Percentiles rank a stretch among this genome's conserved stretches.
phyloP scores from a whole-genome alignment of 37 sponge, comb jelly and placozoan species.

The Aphrocallistes beatrix region DNA sequence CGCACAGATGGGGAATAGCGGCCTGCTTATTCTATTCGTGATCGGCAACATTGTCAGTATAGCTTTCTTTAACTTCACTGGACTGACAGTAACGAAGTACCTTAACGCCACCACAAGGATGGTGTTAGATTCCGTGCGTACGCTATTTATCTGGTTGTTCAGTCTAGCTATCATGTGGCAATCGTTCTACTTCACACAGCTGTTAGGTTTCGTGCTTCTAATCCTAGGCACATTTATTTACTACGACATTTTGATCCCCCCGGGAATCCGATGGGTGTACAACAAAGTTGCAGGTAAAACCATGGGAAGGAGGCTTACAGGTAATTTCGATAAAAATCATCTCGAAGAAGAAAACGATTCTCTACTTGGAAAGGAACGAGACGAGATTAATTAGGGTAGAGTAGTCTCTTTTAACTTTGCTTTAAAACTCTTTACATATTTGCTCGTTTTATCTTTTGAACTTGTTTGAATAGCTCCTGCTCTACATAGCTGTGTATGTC shows the following conservation, averaged over 20 bases:
- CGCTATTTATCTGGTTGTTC: conserved; percentile 84
- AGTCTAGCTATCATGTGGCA: conserved; percentile 74
- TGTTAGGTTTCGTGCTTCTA: conserved; percentile 65
- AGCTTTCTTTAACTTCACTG: conserved; percentile 93
- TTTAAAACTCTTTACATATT: too few relatives aligned
- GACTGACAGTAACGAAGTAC: conserved; percentile 71
- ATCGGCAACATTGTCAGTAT: conserved; percentile 77
- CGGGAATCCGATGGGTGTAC: conserved; percentile 15
- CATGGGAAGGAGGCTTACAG: background rate
- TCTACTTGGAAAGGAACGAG: background rate
- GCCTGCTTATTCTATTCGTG: conserved; percentile 38
- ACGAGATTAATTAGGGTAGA: background rate
- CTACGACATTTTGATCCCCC: conserved; percentile 64
- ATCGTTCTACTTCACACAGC: conserved; percentile 58
- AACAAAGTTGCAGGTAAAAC: background rate
- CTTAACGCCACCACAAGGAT: conserved; percentile 86
- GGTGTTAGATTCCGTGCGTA: conserved; percentile 82
- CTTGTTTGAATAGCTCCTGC: too few relatives aligned
- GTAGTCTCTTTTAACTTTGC: too few relatives aligned
- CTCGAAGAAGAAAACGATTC: background rate
- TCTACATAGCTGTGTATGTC: too few relatives aligned
- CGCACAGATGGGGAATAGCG: conserved; percentile 39
- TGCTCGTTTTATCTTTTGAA: too few relatives aligned
- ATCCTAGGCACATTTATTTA: conserved; percentile 80
- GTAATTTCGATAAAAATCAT: background rate